phyloP scores from a whole-genome alignment of 2,888 invertebrate genomes.

The Cyclophora punctaria region DNA sequence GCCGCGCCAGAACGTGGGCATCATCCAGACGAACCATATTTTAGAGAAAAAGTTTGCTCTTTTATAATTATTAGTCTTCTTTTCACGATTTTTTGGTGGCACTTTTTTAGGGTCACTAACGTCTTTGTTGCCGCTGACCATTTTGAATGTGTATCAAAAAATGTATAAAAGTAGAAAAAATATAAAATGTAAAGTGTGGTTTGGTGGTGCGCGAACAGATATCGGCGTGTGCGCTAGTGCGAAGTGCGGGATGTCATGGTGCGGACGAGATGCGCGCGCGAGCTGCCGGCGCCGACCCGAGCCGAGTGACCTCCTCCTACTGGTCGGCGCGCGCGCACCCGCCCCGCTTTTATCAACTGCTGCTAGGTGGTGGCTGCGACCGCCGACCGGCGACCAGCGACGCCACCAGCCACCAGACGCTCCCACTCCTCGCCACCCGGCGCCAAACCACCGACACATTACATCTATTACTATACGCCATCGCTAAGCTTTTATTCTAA shows the following conservation, averaged over 20 bases:
- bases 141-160: slow-evolving; percentile 31
- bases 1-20: slow-evolving; percentile 76
- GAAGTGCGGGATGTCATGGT: slow-evolving; percentile 40
- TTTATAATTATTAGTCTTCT: slow-evolving; percentile 63
- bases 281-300: slow-evolving; percentile 38
- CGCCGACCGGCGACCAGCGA: neutral
- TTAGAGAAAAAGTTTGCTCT: slow-evolving; percentile 59
- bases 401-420: neutral
- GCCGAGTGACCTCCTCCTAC: slow-evolving; percentile 54
- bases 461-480: too few species aligned
- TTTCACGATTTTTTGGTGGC: slow-evolving; percentile 62
- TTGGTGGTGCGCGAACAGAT: slow-evolving; percentile 7
- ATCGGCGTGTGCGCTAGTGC: slow-evolving; percentile 22
- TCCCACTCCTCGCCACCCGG: neutral
- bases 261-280: slow-evolving; percentile 32
- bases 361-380: neutral
- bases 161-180: slow-evolving; percentile 9
- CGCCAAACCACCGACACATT: too few species aligned
- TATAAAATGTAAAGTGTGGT: slow-evolving; percentile 13
- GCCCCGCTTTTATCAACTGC: slow-evolving; percentile 20
- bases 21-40: slow-evolving; percentile 71
- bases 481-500: too few species aligned
- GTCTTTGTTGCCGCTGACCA: slow-evolving; percentile 69
- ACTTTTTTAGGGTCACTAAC: slow-evolving; percentile 57
- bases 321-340: slow-evolving; percentile 50